These are phyloP conservation scores for Phenganax stokvisi DNA, from an alignment of 92 coral and sea anemone genomes.

Conservation along the genomic window DNA sequence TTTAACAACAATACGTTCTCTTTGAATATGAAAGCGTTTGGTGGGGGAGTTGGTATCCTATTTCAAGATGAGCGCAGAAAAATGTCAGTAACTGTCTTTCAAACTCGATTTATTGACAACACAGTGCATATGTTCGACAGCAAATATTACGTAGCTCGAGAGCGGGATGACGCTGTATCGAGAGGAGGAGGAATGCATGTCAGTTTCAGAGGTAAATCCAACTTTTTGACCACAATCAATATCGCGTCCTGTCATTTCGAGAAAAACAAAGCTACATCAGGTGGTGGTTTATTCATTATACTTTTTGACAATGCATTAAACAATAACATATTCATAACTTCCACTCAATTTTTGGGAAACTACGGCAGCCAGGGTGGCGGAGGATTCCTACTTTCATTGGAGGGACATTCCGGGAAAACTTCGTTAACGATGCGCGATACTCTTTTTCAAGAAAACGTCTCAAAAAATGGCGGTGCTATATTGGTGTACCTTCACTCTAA, in stretches of 20 bases:
- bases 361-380: conserved; percentile 79
- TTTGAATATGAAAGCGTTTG: conserved; percentile 32
- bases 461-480: conserved; percentile 69
- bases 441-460: conserved; percentile 57
- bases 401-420: conserved; percentile 48
- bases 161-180: not conserved
- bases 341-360: conserved; percentile 47
- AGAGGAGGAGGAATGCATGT: conserved; percentile 19
- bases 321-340: conserved; percentile 43
- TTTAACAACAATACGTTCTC: conserved; percentile 21
- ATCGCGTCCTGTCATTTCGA: conserved; percentile 46
- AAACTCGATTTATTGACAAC: conserved; percentile 46
- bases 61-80: conserved; percentile 20
- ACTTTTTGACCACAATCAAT: conserved; percentile 28
- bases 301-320: conserved; percentile 41
- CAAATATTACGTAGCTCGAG: conserved; percentile 45
- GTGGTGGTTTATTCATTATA: conserved; percentile 63
- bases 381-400: conserved; percentile 52
- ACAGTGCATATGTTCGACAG: conserved; percentile 60
- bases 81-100: conserved; percentile 34
- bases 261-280: conserved; percentile 68
- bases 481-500: conserved; percentile 31
- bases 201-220: conserved; percentile 3
- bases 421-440: conserved; percentile 43
- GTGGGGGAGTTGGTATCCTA: conserved; percentile 32